Conservation (phyloP, 2,113 vertebrate species). For the Fukomys damarensis region DNA sequence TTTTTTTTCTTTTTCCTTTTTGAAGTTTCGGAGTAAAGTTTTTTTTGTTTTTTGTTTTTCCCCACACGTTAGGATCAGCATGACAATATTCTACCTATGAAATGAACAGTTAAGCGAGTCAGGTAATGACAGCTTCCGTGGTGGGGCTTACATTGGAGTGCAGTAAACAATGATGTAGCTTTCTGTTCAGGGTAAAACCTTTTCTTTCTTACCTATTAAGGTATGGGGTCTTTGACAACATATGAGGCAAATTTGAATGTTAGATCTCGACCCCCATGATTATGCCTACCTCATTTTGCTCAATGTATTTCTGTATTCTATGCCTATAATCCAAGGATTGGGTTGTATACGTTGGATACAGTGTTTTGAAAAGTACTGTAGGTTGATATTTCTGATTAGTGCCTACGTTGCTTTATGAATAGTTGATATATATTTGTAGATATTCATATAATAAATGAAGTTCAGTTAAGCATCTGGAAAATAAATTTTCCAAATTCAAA, state of each 20-base stretch:
- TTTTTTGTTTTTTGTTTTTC: background rate
- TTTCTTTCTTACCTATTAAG: conserved; percentile 32
- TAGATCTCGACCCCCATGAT: background rate
- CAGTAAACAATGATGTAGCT: background rate
- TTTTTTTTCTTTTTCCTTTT: background rate
- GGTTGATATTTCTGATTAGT: conserved; percentile 22
- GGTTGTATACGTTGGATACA: background rate
- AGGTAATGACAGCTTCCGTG: background rate
- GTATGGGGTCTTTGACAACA: background rate
- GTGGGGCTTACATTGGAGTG: background rate
- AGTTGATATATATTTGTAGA: conserved; percentile 32
- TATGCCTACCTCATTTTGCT: background rate
- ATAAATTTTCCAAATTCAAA: conserved; percentile 38
- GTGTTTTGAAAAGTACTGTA: conserved; percentile 39
- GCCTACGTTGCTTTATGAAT: conserved; percentile 9
- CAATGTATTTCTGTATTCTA: background rate
- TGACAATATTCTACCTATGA: background rate
- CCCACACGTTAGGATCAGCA: background rate
- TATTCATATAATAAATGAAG: conserved; percentile 50
- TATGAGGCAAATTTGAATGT: background rate
- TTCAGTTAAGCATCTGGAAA: conserved; percentile 27
- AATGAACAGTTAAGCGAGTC: conserved; percentile 13
- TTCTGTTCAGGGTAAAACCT: background rate
- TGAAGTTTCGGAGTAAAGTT: conserved; percentile 51
- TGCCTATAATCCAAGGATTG: background rate